phyloP scores from a whole-genome alignment of 2,888 invertebrate species.

The Yponomeuta malinellus region DNA sequence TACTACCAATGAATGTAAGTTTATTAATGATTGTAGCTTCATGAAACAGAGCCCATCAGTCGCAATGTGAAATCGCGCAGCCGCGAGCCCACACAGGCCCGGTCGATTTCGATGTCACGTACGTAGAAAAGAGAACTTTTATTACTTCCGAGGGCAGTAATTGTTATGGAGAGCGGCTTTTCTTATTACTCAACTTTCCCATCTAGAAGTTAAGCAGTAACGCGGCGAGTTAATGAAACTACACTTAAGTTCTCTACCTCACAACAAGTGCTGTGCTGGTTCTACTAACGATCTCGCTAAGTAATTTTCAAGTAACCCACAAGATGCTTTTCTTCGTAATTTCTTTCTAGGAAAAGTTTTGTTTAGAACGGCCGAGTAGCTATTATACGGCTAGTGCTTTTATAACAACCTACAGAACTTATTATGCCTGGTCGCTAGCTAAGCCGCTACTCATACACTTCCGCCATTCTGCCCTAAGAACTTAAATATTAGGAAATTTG shows the following conservation, averaged over 20 bases:
- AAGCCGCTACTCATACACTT: no score
- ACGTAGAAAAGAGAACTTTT: conserved; percentile 63
- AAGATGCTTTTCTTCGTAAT: not conserved
- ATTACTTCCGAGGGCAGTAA: conserved; percentile 64
- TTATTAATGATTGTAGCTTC: no score
- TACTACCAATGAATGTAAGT: no score
- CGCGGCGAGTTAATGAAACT: conserved; percentile 36
- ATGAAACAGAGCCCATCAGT: not conserved
- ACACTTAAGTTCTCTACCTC: conserved; percentile 22
- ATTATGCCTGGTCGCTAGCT: no score
- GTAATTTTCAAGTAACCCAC: conserved; percentile 6
- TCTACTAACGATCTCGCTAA: conserved; percentile 18
- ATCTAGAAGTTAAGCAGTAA: conserved; percentile 34
- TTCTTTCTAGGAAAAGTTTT: not conserved
- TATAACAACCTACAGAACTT: no score
- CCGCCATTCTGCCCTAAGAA: no score
- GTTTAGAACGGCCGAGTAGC: not conserved
- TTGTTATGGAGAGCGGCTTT: conserved; percentile 63
- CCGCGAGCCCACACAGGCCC: conserved; percentile 29
- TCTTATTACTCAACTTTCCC: conserved; percentile 61
- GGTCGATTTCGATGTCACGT: conserved; percentile 64
- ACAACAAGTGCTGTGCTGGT: conserved; percentile 20
- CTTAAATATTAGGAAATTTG: no score
- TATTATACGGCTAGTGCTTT: not conserved
- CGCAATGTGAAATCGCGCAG: not conserved